Evolutionary conservation across 2,888 invertebrate species (phyloP), one percentile per base, ranked within the genome.

Genomic region (Sericinus montela): DNA sequence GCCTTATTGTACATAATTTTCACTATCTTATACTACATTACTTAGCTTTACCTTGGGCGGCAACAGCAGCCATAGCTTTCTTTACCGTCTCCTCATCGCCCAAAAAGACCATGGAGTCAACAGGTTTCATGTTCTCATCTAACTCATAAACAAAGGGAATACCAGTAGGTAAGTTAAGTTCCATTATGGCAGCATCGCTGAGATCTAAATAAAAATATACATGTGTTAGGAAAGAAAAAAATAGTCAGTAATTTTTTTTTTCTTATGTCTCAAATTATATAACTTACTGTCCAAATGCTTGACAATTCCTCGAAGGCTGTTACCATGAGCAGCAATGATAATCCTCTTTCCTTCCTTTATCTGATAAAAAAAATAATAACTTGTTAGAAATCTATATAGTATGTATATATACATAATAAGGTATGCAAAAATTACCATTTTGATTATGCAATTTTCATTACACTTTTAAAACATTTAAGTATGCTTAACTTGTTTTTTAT

Each of bases 321-420:
- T 96, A 39, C 96, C 96, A 69, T 97, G 97, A 16, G 96, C 95
- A 25, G 94, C 95, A 67, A 97, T 94, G 42, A 97, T 90, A 45
- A 97, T 92, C 23, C 83, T 91, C 69, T 94, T 94, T 43, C 95
- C 95, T 60, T 91, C 94, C 69, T 94, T 95, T 56, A 97, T 91
- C 87, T 96, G 91, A 52, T 90, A 80, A 74, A 67, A 46, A 13
- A 10, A 1, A n/a, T n/a, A n/a, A 30, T n/a, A 1, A 30, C 23
- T 23, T 23, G 3, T 23, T 23, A 23, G 6, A 23, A 23, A 23
- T 23, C 23, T 23, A 23, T 6, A 23, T 6, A 23, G 23, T 23
- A 6, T 23, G n/a, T n/a, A n/a, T n/a, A n/a, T n/a, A n/a, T n/a
- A n/a, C n/a, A n/a, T n/a, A n/a, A n/a, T n/a, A n/a, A n/a, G n/a